phyloP scores from a whole-genome alignment of 2,797 vertebrate genomes.

The Petrocephalus schoutedeni region DNA sequence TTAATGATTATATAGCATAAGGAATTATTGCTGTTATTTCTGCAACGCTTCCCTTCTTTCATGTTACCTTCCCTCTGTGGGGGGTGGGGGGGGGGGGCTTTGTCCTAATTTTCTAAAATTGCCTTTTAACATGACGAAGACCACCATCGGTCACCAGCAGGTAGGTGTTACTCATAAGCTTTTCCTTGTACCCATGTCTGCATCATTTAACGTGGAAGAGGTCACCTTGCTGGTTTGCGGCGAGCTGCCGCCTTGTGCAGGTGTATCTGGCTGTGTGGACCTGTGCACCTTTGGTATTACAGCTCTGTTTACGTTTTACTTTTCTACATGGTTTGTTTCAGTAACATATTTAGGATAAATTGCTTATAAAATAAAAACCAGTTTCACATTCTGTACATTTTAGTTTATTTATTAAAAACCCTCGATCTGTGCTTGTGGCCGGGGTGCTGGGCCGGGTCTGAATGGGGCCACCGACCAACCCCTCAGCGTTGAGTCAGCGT shows the following conservation, averaged over 20 bases:
- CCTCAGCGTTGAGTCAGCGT: not conserved
- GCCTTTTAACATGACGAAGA: slow-evolving; percentile 42
- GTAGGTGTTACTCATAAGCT: slow-evolving; percentile 60
- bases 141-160: slow-evolving; percentile 50
- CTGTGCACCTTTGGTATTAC: not conserved
- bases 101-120: slow-evolving; percentile 31
- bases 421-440: not conserved
- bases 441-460: not conserved
- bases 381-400: slow-evolving; percentile 21
- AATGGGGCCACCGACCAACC: not conserved
- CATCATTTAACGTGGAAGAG: not conserved
- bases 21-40: not conserved
- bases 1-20: not conserved
- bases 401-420: slow-evolving; percentile 16
- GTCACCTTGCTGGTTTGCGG: not conserved
- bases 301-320: not conserved
- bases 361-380: slow-evolving; percentile 28
- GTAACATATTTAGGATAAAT: not conserved
- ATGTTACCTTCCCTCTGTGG: not conserved
- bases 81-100: not conserved
- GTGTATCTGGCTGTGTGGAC: not conserved
- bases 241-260: not conserved
- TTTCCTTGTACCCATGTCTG: slow-evolving; percentile 30
- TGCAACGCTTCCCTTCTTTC: not conserved
- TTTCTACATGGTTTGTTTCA: slow-evolving; percentile 18